A percentile compares a stretch with the other conserved stretches of the same genome.
These are phyloP conservation scores for Leistus spinibarbis DNA, from an alignment of 2,888 invertebrate genomes.

Conservation along the genomic window DNA sequence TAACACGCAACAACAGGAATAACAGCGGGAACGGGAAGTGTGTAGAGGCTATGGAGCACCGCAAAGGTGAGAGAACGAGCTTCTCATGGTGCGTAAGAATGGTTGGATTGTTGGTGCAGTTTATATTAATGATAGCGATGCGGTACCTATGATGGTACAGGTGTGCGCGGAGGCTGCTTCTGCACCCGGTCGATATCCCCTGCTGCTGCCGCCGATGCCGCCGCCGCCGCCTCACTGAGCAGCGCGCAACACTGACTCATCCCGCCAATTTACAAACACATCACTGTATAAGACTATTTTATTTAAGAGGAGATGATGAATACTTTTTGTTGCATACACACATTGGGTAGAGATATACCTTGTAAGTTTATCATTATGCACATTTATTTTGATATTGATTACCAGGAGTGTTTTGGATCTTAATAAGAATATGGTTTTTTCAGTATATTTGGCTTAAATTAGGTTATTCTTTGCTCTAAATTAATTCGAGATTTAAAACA, in stretches of 20 bases:
- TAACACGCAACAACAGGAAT: not conserved
- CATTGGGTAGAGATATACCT: not conserved
- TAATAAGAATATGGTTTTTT: too few species aligned
- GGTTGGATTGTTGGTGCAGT: not conserved
- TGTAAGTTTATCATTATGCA: too few species aligned
- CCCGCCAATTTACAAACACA: conserved; percentile 23
- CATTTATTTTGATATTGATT: too few species aligned
- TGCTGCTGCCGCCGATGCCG: conserved; percentile 11
- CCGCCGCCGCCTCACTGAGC: not conserved
- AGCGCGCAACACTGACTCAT: not conserved
- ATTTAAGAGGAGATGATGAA: not conserved
- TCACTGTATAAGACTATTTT: too few species aligned
- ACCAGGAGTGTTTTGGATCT: too few species aligned
- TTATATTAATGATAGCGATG: conserved; percentile 2
- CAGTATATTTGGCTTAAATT: too few species aligned
- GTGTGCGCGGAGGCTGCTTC: conserved; percentile 14
- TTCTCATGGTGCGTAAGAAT: not conserved
- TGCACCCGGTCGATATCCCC: conserved; percentile 22
- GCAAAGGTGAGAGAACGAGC: not conserved
- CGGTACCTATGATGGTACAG: conserved; percentile 17
- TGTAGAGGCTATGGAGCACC: not conserved
- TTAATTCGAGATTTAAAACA: too few species aligned
- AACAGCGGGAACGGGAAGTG: not conserved
- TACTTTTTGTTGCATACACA: not conserved
- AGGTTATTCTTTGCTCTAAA: too few species aligned